Evolutionary conservation across 30 jellyfish, hydroid and myxozoan genomes (phyloP).

Genomic region (Aurelia aurita): DNA sequence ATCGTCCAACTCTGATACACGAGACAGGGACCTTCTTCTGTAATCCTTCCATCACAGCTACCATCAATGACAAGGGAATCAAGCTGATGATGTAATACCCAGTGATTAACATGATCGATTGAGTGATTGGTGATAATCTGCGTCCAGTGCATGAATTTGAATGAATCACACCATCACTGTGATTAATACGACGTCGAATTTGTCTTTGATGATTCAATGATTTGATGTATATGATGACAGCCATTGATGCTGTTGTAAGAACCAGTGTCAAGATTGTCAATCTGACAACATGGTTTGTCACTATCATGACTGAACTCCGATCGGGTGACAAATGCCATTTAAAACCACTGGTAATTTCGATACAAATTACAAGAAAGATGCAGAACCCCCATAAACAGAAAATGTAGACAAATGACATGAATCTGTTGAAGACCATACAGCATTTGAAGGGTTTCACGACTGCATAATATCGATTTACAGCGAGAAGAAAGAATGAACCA

Average conservation of each 20-base stretch:
- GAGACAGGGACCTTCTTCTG: not conserved
- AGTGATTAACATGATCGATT: constrained; percentile 7
- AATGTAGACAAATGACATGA: not conserved
- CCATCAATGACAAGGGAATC: constrained; percentile 1
- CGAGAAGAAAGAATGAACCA: constrained; percentile 6
- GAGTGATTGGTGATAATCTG: not conserved
- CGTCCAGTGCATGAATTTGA: too few species aligned
- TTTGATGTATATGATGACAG: too few species aligned
- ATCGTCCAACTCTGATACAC: not conserved
- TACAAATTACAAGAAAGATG: not conserved
- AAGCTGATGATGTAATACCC: constrained; percentile 7
- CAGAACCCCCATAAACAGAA: not conserved
- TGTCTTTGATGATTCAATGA: too few species aligned
- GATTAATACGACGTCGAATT: too few species aligned
- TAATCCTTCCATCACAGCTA: not conserved
- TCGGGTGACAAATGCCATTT: not conserved
- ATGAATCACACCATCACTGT: too few species aligned
- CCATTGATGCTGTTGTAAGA: too few species aligned
- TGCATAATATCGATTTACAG: not conserved
- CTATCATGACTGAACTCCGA: too few species aligned
- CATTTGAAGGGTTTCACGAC: not conserved
- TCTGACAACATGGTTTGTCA: too few species aligned
- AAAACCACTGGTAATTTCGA: not conserved
- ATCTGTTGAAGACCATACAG: too few species aligned
- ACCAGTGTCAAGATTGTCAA: not conserved